These are phyloP conservation scores for Hydractinia symbiolongicarpus DNA, from an alignment of 30 jellyfish, hydroid and myxozoan genomes.

Conservation along the genomic window DNA sequence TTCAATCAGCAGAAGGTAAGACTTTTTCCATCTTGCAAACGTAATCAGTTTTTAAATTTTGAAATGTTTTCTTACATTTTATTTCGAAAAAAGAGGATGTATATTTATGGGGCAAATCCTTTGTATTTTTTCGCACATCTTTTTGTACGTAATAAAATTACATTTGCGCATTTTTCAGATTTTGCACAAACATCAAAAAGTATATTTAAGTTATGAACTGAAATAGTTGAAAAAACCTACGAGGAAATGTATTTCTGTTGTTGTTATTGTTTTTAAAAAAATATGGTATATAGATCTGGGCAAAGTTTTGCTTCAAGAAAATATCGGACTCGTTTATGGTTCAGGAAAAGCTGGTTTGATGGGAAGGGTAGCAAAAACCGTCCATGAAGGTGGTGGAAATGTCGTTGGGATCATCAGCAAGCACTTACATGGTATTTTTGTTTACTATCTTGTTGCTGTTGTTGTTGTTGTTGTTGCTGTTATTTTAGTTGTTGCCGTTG, in stretches of 20 bases:
- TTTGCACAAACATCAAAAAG: too few relatives aligned
- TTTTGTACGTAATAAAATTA: too few relatives aligned
- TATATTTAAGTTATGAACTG: too few relatives aligned
- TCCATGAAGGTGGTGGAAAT: slow-evolving; percentile 57
- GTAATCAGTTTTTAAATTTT: background rate
- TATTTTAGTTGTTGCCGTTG: too few relatives aligned
- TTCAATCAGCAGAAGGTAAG: slow-evolving; percentile 58
- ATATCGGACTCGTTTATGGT: slow-evolving; percentile 54
- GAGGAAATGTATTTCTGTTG: background rate
- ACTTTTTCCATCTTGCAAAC: background rate
- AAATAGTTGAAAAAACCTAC: too few relatives aligned
- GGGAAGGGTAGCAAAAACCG: slow-evolving; percentile 63
- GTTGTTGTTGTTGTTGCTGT: background rate
- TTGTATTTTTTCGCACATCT: too few relatives aligned
- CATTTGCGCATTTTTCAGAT: too few relatives aligned
- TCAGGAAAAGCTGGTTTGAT: slow-evolving; percentile 55
- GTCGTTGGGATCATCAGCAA: slow-evolving; percentile 60
- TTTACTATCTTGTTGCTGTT: background rate
- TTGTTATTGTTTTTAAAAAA: background rate
- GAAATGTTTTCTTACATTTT: too few relatives aligned
- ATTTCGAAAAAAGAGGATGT: too few relatives aligned
- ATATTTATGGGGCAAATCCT: too few relatives aligned
- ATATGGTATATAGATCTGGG: slow-evolving; percentile 48
- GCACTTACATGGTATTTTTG: slow-evolving; percentile 33
- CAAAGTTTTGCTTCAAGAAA: slow-evolving; percentile 18